These are phyloP conservation scores for Phortica magna DNA, from an alignment of 2,888 invertebrate genomes.

Conservation along the genomic window DNA sequence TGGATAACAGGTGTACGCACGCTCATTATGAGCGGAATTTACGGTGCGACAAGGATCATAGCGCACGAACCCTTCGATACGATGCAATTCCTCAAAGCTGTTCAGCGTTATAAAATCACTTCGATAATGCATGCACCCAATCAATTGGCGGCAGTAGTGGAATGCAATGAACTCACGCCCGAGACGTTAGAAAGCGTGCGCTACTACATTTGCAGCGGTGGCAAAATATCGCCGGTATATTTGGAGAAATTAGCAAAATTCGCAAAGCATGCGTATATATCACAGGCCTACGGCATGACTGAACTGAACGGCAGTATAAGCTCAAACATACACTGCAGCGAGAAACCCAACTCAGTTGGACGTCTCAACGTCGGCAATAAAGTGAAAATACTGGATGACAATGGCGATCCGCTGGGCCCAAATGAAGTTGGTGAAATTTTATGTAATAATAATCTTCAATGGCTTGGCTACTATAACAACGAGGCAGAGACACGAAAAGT, in stretches of 20 bases:
- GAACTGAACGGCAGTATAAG: slow-evolving; percentile 45
- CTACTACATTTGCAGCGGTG: slow-evolving; percentile 44
- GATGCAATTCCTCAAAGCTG: slow-evolving; percentile 38
- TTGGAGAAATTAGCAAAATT: slow-evolving; percentile 38
- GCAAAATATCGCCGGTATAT: slow-evolving; percentile 38
- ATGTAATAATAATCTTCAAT: slow-evolving; percentile 46
- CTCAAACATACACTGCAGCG: slow-evolving; percentile 33
- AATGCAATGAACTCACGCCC: slow-evolving; percentile 16
- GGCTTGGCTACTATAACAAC: slow-evolving; percentile 67
- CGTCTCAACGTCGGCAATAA: slow-evolving; percentile 44
- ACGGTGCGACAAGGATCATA: slow-evolving; percentile 43
- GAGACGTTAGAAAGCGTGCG: slow-evolving; percentile 28
- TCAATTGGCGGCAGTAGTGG: slow-evolving; percentile 37
- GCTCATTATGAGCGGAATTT: slow-evolving; percentile 36
- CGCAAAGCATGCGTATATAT: slow-evolving; percentile 40
- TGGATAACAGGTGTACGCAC: slow-evolving; percentile 38
- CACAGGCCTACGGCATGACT: slow-evolving; percentile 54
- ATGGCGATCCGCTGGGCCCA: slow-evolving; percentile 49
- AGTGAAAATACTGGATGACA: slow-evolving; percentile 61
- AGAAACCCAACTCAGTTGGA: slow-evolving; percentile 58
- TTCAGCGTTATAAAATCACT: slow-evolving; percentile 51
- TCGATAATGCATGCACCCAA: slow-evolving; percentile 43
- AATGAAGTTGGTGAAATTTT: slow-evolving; percentile 65
- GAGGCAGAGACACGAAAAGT: slow-evolving; percentile 49
- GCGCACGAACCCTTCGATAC: slow-evolving; percentile 44